Percentiles rank a stretch among this genome's conserved stretches.
phyloP scores from a whole-genome alignment of 1,140 invertebrate genomes.

The Megalonaias nervosa region DNA sequence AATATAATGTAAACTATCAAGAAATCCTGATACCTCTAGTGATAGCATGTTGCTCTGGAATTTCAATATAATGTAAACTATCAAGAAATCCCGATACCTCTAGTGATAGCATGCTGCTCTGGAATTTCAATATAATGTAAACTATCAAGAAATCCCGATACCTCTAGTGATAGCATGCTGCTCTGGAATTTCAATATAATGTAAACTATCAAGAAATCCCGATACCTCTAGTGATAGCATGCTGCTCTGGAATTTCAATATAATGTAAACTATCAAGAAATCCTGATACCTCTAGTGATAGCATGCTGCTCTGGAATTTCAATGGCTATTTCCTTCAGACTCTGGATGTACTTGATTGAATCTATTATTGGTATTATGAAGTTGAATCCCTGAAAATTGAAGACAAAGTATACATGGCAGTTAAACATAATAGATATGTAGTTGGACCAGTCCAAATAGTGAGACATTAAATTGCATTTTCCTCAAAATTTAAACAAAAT shows the following conservation, averaged over 20 bases:
- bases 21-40: constrained; percentile 79
- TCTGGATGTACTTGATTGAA: constrained; percentile 97
- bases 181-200: constrained; percentile 99
- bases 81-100: too few relatives aligned
- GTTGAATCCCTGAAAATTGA: constrained; percentile 84
- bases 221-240: constrained; percentile 94
- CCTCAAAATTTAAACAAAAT: too few relatives aligned
- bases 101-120: constrained; percentile 97
- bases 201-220: too few relatives aligned
- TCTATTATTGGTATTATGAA: constrained; percentile 94
- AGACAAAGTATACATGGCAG: constrained; percentile 33
- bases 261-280: too few relatives aligned
- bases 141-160: too few relatives aligned
- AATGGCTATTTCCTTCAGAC: constrained; percentile 99
- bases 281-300: constrained; percentile 84
- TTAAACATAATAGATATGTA: too few relatives aligned
- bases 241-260: constrained; percentile 91
- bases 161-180: constrained; percentile 97
- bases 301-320: constrained; percentile 99
- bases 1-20: too few relatives aligned
- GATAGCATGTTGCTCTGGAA: constrained; percentile 98
- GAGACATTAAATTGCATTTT: constrained; percentile 1
- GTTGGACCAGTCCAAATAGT: neutral
- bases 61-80: too few relatives aligned
- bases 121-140: constrained; percentile 99